Conservation (phyloP, 1,140 invertebrate genomes). For the Listronotus bonariensis region DNA sequence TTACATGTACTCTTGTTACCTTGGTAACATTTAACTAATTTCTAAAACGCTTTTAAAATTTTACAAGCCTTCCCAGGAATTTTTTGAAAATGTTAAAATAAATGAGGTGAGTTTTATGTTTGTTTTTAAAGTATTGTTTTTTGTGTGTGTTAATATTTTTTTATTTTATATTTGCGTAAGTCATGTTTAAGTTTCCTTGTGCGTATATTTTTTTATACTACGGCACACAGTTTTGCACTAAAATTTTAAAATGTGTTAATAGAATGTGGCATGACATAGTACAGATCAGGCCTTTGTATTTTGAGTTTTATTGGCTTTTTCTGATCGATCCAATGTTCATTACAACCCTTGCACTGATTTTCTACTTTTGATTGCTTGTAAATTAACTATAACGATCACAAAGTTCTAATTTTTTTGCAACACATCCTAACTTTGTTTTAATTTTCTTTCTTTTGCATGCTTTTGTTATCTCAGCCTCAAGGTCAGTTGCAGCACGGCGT, state of each 20-base stretch:
- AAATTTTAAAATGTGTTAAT: not conserved
- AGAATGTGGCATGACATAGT: constrained; percentile 34
- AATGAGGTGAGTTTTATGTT: constrained; percentile 29
- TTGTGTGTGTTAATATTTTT: too few species aligned
- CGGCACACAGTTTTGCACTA: too few species aligned
- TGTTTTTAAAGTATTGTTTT: not conserved
- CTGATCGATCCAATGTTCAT: constrained; percentile 4
- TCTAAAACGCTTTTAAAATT: constrained; percentile 37
- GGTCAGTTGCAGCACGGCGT: constrained; percentile 42
- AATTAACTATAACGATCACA: constrained; percentile 8
- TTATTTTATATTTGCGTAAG: too few species aligned
- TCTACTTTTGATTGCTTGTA: constrained; percentile 22
- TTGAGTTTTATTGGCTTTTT: constrained; percentile 45
- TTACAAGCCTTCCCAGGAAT: constrained; percentile 39
- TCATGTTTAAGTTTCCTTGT: too few species aligned
- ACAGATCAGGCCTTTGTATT: constrained; percentile 46
- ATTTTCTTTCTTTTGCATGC: constrained; percentile 50
- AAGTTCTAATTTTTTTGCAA: constrained; percentile 7
- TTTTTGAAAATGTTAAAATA: constrained; percentile 25
- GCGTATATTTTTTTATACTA: too few species aligned
- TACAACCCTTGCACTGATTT: not conserved
- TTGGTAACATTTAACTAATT: too few species aligned
- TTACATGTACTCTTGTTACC: too few species aligned
- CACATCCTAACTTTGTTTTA: constrained; percentile 40
- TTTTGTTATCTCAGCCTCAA: constrained; percentile 48